A percentile compares a stretch with the other conserved stretches of the same genome.
These are phyloP conservation scores for Drosophila multiciliata DNA, from an alignment of 2,888 invertebrate genomes.

Conservation along the genomic window DNA sequence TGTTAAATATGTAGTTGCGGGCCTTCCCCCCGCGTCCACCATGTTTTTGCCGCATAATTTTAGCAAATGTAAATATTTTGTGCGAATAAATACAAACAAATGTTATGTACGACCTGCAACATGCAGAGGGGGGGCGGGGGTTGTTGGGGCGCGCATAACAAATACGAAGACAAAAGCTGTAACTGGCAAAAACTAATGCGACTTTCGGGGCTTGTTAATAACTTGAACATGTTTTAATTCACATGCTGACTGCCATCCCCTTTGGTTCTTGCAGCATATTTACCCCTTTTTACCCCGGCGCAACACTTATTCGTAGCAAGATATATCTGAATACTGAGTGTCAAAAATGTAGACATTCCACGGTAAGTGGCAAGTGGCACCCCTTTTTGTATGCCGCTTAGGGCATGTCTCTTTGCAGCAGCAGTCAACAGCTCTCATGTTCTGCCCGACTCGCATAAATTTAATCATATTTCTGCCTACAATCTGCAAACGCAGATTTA, in stretches of 20 bases:
- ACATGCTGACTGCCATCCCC: conserved; percentile 38
- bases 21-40: conserved; percentile 21
- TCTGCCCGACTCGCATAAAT: conserved; percentile 65
- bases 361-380: conserved; percentile 32
- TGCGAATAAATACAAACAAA: conserved; percentile 56
- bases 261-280: conserved; percentile 6
- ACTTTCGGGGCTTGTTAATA: conserved; percentile 74
- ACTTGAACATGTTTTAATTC: conserved; percentile 77
- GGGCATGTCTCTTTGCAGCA: conserved; percentile 43
- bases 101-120: conserved; percentile 23
- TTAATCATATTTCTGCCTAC: conserved; percentile 62
- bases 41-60: conserved; percentile 70
- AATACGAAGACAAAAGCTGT: conserved; percentile 42
- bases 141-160: conserved; percentile 17
- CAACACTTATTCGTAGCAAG: conserved; percentile 20
- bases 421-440: conserved; percentile 59
- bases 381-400: conserved; percentile 32
- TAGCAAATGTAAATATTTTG: conserved; percentile 75
- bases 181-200: conserved; percentile 66
- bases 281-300: conserved; percentile 10
- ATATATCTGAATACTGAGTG: conserved; percentile 49
- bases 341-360: conserved; percentile 38
- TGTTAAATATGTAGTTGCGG: conserved; percentile 62
- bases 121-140: background rate
- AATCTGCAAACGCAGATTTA: conserved; percentile 33